Evolutionary conservation across 2,113 vertebrate genomes (phyloP), one percentile per base, ranked within the genome.

Genomic region (Stigmatopora nigra): DNA sequence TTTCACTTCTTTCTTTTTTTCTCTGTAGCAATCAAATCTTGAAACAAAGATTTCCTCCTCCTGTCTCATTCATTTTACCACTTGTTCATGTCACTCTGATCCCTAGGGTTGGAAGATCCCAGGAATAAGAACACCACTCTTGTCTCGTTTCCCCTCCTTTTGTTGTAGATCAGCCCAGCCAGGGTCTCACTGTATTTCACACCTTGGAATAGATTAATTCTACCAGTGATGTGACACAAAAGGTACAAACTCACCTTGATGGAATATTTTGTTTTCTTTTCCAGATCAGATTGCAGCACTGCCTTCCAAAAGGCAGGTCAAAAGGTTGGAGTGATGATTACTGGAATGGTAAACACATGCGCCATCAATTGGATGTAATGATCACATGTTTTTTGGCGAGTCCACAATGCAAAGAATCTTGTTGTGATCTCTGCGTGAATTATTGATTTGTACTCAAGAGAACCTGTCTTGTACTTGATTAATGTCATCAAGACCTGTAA

Each of bases 381-480:
- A 72, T 84, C 79, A 81, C 73, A 81, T 84, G 74, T 82, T 84
- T 88, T 79, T 64, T 78, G 68, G 85, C 85, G 79, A 85, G 80
- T 67, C 63, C 64, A 83, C 64, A 68, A 47, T 45, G 65, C 68
- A 62, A 69, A 70, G 68, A 82, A 83, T 79, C 62, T 69, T 72
- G 75, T 69, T 74, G 46, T 76, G 59, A 84, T 79, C 69, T 48
- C 71, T 31, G 68, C 7, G 2, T 22, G 5, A 19, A 56, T 52
- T 72, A 73, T 62, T 73, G 57, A 62, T 79, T 55, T 52, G 51
- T 65, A 61, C 46, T 31, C 10, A 35, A 66, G 47, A 65, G 68
- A 65, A 65, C 63, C 49, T 62, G 61, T 62, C 69, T 31, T 66
- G n/a, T 71, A 65, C 62, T 72, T 76, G 67, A 72, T 80, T 77